phyloP scores from a whole-genome alignment of 2,113 vertebrate genomes.

The Tenrec ecaudatus region DNA sequence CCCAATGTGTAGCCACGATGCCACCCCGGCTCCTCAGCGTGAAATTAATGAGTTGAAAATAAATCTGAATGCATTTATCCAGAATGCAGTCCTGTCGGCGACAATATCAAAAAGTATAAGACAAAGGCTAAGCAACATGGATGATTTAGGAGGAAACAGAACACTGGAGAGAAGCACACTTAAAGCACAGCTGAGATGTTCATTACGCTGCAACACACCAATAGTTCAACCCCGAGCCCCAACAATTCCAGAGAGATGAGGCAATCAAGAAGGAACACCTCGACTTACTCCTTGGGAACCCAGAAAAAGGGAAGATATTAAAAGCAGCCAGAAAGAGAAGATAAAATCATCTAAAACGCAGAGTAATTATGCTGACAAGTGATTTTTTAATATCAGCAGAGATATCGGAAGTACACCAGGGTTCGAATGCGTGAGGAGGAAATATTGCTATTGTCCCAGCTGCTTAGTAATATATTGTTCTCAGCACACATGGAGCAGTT shows the following conservation, averaged over 20 bases:
- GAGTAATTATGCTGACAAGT: not conserved
- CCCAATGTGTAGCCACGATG: too few relatives aligned
- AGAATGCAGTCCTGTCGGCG: not conserved
- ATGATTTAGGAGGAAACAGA: not conserved
- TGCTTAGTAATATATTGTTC: conserved; percentile 6
- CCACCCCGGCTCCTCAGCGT: not conserved
- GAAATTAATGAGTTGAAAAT: conserved; percentile 21
- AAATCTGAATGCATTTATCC: conserved; percentile 17
- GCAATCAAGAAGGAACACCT: not conserved
- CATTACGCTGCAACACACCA: not conserved
- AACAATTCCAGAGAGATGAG: not conserved
- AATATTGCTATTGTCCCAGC: not conserved
- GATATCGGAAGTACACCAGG: not conserved
- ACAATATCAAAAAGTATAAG: conserved; percentile 8
- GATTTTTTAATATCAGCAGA: not conserved
- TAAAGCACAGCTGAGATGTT: not conserved
- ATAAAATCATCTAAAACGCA: not conserved
- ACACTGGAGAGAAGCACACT: not conserved
- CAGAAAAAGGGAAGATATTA: not conserved
- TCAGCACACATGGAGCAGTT: conserved; percentile 3
- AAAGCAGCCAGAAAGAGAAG: conserved; percentile 16
- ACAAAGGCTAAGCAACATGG: not conserved
- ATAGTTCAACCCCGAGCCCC: not conserved
- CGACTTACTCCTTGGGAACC: not conserved
- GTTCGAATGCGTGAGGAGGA: not conserved